Conservation (phyloP, 2,113 vertebrate species). For the Chloebia gouldiae region DNA sequence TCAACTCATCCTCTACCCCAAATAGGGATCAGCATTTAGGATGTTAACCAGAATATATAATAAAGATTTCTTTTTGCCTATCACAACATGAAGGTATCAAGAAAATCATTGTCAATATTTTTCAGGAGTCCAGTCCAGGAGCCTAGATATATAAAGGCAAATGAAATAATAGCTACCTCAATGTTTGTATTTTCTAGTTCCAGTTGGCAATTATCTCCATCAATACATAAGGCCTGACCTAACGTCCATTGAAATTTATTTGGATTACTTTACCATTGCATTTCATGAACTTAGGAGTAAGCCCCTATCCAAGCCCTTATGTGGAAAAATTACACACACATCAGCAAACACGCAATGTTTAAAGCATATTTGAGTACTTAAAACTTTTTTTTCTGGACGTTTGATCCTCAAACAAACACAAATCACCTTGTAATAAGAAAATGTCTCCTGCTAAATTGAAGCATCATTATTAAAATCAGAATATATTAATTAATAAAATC, state of each 20-base stretch:
- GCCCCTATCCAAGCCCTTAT: rapidly evolving
- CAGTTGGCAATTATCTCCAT: neutral
- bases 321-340: neutral
- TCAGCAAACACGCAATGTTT: neutral
- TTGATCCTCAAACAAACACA: neutral
- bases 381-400: neutral
- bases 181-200: neutral
- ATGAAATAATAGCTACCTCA: neutral
- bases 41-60: neutral
- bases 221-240: neutral
- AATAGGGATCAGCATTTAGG: neutral
- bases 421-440: neutral
- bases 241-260: neutral
- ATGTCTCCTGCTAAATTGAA: neutral
- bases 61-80: neutral
- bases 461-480: neutral
- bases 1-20: neutral
- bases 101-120: neutral
- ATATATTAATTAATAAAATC: neutral
- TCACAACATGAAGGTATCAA: neutral
- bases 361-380: neutral
- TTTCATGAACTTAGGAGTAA: neutral
- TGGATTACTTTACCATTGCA: neutral
- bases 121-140: neutral
- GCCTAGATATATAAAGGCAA: neutral